Evolutionary conservation across 2,888 invertebrate genomes (phyloP), one percentile per base, ranked within the genome.

Genomic region (Leptinotarsa peninsularis): DNA sequence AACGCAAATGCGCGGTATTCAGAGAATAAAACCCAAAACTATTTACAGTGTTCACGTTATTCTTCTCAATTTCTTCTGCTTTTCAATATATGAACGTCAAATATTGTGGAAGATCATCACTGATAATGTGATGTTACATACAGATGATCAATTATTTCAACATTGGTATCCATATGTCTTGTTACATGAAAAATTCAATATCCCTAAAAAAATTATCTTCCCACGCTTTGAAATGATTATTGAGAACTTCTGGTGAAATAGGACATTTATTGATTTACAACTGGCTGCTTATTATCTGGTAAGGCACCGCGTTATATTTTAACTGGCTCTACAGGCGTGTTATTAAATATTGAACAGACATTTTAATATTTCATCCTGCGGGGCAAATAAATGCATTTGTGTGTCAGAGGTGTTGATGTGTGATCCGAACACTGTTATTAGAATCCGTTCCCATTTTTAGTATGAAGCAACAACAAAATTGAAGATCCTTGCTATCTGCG

Each of bases 301-400:
- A 86, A 86, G 82, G 85, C 85, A 86, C 86, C 85, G 84, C 85
- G 81, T 83, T 83, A 81, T 82, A 82, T 85, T 86, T 86, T 86
- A 84, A 85, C 52, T 68, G 75, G 67, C 21, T 71, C 75, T 67
- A 66, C 60, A 72, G 63, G 71, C 75, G 50, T n/a, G 43, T 63
- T 86, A 87, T 87, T 87, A 87, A 87, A 86, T 86, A 85, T 87
- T 85, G 85, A 85, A 84, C 84, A 83, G 86, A 87, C 86, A 86
- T 87, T 88, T 87, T 86, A 86, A 87, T 87, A 87, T 87, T 86
- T 81, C 80, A 80, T 78, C 78, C 81, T 80, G 73, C 78, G 78
- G 83, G 85, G 85, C 86, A 84, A 84, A 84, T 84, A 85, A 81
- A 81, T 84, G 83, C 84, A 84, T 83, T 85, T 84, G 86, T 84